These are phyloP conservation scores for Hephaestus fuliginosus DNA, from an alignment of 2,797 vertebrate species.

Conservation along the genomic window DNA sequence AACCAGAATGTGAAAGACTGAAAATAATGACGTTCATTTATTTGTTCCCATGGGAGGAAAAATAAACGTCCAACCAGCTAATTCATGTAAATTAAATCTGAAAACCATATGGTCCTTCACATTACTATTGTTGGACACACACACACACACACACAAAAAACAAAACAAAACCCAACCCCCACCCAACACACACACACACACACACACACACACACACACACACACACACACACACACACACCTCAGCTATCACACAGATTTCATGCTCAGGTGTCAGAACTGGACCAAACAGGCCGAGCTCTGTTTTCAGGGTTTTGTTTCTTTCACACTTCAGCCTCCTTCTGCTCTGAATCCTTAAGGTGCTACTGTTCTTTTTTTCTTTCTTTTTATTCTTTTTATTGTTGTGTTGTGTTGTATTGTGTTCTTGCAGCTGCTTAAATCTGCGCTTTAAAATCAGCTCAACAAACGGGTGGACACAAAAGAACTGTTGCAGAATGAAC, in stretches of 20 bases:
- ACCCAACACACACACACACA: constrained; percentile 18
- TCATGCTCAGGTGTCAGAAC: constrained; percentile 61
- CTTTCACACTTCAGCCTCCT: constrained; percentile 1
- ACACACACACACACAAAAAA: constrained; percentile 4
- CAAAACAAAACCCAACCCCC: constrained; percentile 21
- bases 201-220: constrained; percentile 6
- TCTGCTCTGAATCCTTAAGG: constrained; percentile 15
- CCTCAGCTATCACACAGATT: constrained; percentile 65
- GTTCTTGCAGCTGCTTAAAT: constrained; percentile 36
- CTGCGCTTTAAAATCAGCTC: constrained; percentile 20
- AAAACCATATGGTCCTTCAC: constrained; percentile 48
- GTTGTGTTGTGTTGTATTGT: constrained; percentile 9
- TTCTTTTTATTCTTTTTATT: constrained; percentile 22
- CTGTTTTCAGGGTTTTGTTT: constrained; percentile 41
- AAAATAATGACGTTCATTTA: constrained; percentile 9
- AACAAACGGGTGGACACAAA: not conserved
- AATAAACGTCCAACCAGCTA: constrained; percentile 13
- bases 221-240: not conserved
- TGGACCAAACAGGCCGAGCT: constrained; percentile 13
- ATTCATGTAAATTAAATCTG: constrained; percentile 64
- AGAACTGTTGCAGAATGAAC: not conserved
- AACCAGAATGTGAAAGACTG: constrained; percentile 4
- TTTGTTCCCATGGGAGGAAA: constrained; percentile 3
- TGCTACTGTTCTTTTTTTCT: not conserved
- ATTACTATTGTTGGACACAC: constrained; percentile 43